Percentiles rank a stretch among this genome's conserved stretches.
Conservation (phyloP, 2,113 vertebrate genomes). For the Macquaria ambigua region DNA sequence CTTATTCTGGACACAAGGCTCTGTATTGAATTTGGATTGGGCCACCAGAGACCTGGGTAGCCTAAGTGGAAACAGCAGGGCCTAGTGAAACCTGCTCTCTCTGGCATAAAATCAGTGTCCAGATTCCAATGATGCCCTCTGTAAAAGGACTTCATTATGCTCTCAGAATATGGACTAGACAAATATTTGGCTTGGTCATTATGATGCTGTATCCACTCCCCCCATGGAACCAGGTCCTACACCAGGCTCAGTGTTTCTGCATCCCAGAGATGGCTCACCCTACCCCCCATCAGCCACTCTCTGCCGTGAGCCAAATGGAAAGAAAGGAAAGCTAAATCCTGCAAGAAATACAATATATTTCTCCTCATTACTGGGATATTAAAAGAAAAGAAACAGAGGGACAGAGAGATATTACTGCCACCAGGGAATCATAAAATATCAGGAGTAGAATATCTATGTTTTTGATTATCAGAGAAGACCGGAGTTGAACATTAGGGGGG, state of each 20-base stretch:
- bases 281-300: conserved; percentile 12
- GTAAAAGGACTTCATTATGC: conserved; percentile 84
- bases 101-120: conserved; percentile 78
- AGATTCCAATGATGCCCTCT: conserved; percentile 81
- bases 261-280: conserved; percentile 52
- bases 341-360: conserved; percentile 3
- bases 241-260: conserved; percentile 78
- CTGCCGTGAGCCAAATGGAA: conserved; percentile 34
- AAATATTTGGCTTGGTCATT: conserved; percentile 86
- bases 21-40: conserved; percentile 67
- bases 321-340: conserved; percentile 23
- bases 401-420: background rate
- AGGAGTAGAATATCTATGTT: background rate
- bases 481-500: background rate
- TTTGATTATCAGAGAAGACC: background rate
- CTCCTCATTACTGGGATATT: background rate
- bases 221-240: conserved; percentile 66
- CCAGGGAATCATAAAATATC: background rate
- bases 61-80: conserved; percentile 79
- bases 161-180: conserved; percentile 80
- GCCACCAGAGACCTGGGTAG: conserved; percentile 73
- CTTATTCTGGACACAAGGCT: conserved; percentile 64
- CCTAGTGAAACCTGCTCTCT: conserved; percentile 76
- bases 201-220: conserved; percentile 78
- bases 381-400: background rate